Evolutionary conservation across 2,113 vertebrate species (phyloP), one percentile per base, ranked within the genome.

Genomic region (Istiophorus platypterus): DNA sequence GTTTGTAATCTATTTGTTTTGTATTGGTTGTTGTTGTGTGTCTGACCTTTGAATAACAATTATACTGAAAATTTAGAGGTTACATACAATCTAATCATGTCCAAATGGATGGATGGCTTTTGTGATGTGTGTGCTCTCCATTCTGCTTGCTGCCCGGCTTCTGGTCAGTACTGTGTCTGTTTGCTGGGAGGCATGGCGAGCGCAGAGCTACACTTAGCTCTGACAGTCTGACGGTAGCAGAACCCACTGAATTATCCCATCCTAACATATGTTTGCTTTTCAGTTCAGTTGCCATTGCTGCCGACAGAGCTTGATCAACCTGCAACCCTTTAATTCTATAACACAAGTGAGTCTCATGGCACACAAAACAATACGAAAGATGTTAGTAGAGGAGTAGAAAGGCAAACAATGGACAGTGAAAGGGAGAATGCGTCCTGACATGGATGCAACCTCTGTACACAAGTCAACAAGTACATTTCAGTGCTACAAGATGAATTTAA

Each of bases 31-130:
- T 65, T 67, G 59, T 66, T 68, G 59, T 63, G 26, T 61, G 67
- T 73, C 78, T 92, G 86, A 86, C 88, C 85, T 92, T 89, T 90
- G 20, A 88, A 88, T 66, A 67, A 92, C 57, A 88, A 86, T 80
- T 24, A 76, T 5, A 42, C 24, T 26, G 62, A 76, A 31, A 79
- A 80, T 85, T 75, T 49, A 75, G 70, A 86, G 70, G 69, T 85
- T 75, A 68, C 37, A 74, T 66, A 37, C 42, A 82, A 86, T 90
- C 72, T 13, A 76, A 91, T 90, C 63, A 87, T 8, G 13, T 52
- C 72, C 74, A 62, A 5, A 71, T 15, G 70, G 72, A 89, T 77
- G 15, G 73, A 83, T 74, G 66, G 42, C 56, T 78, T 71, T 37
- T 70, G 52, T 64, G 41, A 27, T 52, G 78, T n/a, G 15, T 26